Evolutionary conservation across 2,113 vertebrate species (phyloP).

Genomic region (Taurulus bubalis): DNA sequence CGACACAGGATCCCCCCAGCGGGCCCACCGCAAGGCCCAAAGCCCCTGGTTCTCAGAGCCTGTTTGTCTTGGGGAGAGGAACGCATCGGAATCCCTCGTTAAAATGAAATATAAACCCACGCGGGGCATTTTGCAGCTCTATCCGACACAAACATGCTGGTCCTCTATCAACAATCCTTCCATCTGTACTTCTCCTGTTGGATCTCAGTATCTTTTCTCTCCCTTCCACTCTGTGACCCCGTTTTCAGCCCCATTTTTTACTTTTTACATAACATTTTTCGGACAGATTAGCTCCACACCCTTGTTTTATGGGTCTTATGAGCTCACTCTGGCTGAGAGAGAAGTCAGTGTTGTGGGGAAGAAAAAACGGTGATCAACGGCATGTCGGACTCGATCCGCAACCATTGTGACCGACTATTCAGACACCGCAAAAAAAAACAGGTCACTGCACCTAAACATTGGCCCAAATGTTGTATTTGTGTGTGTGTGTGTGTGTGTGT

Average conservation of each 20-base stretch:
- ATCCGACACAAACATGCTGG: conserved; percentile 40
- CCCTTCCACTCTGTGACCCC: conserved; percentile 12
- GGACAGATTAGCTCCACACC: conserved; percentile 67
- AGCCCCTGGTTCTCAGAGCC: conserved; percentile 51
- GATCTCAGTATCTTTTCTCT: conserved; percentile 20
- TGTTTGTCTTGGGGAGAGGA: conserved; percentile 77
- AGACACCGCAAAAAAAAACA: conserved; percentile 51
- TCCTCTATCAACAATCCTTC: conserved; percentile 48
- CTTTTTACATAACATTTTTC: conserved; percentile 32
- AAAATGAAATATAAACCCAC: conserved; percentile 68
- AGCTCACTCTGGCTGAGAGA: conserved; percentile 66
- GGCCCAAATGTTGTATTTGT: conserved; percentile 20
- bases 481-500: background rate
- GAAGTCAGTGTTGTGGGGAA: conserved; percentile 50
- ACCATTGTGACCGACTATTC: conserved; percentile 22
- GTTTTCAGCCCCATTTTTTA: conserved; percentile 20
- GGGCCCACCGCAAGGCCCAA: conserved; percentile 55
- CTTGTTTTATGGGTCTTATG: conserved; percentile 71
- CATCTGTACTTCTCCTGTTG: conserved; percentile 14
- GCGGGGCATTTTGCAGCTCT: conserved; percentile 47
- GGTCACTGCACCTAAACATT: conserved; percentile 50
- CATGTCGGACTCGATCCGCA: conserved; percentile 31
- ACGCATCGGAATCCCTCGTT: conserved; percentile 63
- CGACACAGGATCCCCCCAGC: conserved; percentile 64
- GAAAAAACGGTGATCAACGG: conserved; percentile 36